A percentile compares a stretch with the other conserved stretches of the same genome.
Evolutionary conservation across 2,888 invertebrate genomes (phyloP).

Genomic region (Calameuta pallipes): DNA sequence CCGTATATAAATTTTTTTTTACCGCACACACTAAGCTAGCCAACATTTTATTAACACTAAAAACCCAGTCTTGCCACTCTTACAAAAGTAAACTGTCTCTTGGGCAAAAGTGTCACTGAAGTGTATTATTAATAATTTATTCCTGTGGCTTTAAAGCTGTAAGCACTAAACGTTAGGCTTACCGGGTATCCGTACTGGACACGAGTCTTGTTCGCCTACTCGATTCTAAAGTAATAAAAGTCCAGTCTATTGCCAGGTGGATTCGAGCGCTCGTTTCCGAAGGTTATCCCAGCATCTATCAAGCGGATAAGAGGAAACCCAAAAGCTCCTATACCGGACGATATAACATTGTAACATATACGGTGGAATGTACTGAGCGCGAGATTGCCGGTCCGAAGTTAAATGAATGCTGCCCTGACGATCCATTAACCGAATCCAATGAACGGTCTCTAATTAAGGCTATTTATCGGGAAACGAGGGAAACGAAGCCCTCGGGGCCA

Average conservation of each 20-base stretch:
- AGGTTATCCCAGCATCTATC: neutral
- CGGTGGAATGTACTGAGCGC: neutral
- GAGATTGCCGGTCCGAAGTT: conserved; percentile 28
- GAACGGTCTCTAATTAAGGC: conserved; percentile 59
- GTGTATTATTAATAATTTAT: neutral
- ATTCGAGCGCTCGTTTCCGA: neutral
- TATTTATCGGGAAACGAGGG: conserved; percentile 55
- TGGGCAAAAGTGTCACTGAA: neutral
- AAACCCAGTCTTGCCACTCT: neutral
- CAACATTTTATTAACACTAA: too few species aligned
- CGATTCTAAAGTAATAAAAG: neutral
- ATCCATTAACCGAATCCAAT: conserved; percentile 59
- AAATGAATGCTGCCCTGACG: conserved; percentile 50
- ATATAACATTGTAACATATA: neutral
- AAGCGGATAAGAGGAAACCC: neutral
- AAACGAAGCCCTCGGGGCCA: conserved; percentile 27
- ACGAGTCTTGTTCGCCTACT: neutral
- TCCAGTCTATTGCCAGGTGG: neutral
- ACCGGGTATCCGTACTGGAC: neutral
- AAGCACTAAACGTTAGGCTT: neutral
- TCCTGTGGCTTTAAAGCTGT: neutral
- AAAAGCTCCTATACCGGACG: neutral
- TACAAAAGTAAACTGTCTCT: neutral
- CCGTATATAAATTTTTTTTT: conserved; percentile 5
- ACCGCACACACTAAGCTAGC: neutral